Conservation (phyloP, 1,140 invertebrate genomes). For the Apis dorsata region DNA sequence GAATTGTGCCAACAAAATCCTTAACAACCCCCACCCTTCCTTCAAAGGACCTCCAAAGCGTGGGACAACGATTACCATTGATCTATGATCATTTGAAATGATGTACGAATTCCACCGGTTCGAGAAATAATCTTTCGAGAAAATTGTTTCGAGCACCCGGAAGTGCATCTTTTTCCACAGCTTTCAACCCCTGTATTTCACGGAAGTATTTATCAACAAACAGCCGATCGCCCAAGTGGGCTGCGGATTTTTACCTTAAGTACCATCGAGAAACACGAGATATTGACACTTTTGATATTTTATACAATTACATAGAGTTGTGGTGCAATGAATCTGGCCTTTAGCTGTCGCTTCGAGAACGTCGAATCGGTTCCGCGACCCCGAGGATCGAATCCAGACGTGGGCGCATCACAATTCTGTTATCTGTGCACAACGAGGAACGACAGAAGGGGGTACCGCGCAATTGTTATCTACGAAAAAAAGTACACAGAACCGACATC, state of each 20-base stretch:
- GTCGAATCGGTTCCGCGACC: slow-evolving; percentile 14
- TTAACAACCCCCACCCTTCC: no score
- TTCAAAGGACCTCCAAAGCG: no score
- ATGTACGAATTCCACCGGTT: background rate
- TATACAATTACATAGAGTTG: slow-evolving; percentile 64
- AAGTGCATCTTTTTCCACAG: background rate
- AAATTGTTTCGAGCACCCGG: background rate
- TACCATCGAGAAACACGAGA: slow-evolving; percentile 68
- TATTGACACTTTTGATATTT: slow-evolving; percentile 64
- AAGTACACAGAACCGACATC: slow-evolving; percentile 12
- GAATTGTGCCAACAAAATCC: no score
- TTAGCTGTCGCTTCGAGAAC: slow-evolving; percentile 44
- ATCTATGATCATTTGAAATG: background rate
- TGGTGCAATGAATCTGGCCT: slow-evolving; percentile 52
- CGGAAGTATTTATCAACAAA: slow-evolving; percentile 42
- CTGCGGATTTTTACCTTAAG: slow-evolving; percentile 54
- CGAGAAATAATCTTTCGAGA: background rate
- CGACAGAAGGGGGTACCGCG: no score
- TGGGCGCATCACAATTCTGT: no score
- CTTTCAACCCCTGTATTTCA: slow-evolving; percentile 27
- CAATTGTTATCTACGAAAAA: slow-evolving; percentile 13
- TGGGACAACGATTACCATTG: background rate
- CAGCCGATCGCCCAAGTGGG: slow-evolving; percentile 36
- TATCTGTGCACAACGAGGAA: slow-evolving; percentile 3
- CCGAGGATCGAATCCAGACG: background rate